Conservation (phyloP, 1,140 invertebrate genomes). For the Akabosia matsudoensis region DNA sequence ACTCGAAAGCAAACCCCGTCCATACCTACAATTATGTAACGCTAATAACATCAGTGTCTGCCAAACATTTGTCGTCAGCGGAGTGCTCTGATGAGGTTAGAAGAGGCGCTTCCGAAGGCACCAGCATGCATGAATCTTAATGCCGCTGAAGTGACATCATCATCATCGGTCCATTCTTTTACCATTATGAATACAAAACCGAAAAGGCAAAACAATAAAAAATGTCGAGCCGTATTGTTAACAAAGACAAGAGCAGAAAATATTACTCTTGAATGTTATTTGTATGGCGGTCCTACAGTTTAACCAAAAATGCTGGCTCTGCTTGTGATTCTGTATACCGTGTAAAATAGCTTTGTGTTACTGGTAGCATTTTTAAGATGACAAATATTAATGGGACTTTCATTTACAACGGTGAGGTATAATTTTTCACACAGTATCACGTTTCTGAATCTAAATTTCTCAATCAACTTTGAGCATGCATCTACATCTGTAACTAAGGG, state of each 20-base stretch:
- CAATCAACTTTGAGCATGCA: constrained; percentile 31
- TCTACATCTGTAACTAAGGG: not conserved
- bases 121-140: not conserved
- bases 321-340: not conserved
- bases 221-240: too few relatives aligned
- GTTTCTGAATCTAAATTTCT: constrained; percentile 43
- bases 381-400: constrained; percentile 43
- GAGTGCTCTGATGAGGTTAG: not conserved
- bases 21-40: too few relatives aligned
- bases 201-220: not conserved
- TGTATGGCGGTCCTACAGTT: not conserved
- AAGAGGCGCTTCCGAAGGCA: not conserved
- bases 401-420: constrained; percentile 35
- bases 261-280: too few relatives aligned
- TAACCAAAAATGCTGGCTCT: not conserved
- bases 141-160: not conserved
- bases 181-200: not conserved
- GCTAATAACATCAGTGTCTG: too few relatives aligned
- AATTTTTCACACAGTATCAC: constrained; percentile 42
- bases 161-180: not conserved
- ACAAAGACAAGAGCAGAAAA: too few relatives aligned
- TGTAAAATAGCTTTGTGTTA: not conserved
- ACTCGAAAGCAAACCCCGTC: too few relatives aligned
- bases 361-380: constrained; percentile 15
- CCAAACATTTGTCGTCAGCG: not conserved